Evolutionary conservation across 1,140 invertebrate genomes (phyloP), one percentile per base, ranked within the genome.

Genomic region (Leptinotarsa defecta): DNA sequence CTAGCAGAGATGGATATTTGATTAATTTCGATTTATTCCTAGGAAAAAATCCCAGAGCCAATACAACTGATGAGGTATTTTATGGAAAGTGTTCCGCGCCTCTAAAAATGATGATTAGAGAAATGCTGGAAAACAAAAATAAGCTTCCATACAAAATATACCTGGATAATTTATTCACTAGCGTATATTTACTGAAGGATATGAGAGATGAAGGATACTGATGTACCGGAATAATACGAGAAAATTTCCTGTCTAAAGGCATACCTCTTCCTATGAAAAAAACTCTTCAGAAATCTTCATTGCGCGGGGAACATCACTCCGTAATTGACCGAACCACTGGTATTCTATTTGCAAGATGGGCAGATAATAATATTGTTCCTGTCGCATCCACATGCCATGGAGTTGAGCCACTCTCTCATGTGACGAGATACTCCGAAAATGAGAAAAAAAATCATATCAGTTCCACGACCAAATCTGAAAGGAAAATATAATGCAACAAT

Each of bases 331-430:
- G 49, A 52, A 4, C 2, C 17, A n/a, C 13, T 52, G 49, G 8
- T 11, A 15, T 52, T 15, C 13, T 52, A 15, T 15, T 52, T 52
- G 49, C 17, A 15, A 52, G 49, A 13, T n/a, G 49, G 49, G 49
- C 17, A n/a, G 49, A 52, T n/a, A 52, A 52, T 52, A 52, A n/a
- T 15, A n/a, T 52, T 3, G 49, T 52, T 13, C 17, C 49, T 52
- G 49, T 52, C 13, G 49, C 49, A 4, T 52, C 49, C 13, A 68
- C 43, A 43, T 64, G 61, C 72, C 64, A 15, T 73, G 72, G 72
- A 11, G 48, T 63, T 20, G 72, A 73, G 13, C 72, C 72, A 11
- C 17, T 73, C 20, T 19, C 43, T 49, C 13, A 71, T 71, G 34
- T 71, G 6, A 17, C 19, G 4, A 34, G 43, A 34, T 71, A 17